Base-by-base conservation (phyloP, 2,888 invertebrate species). In the Drosophila anceps region DNA sequence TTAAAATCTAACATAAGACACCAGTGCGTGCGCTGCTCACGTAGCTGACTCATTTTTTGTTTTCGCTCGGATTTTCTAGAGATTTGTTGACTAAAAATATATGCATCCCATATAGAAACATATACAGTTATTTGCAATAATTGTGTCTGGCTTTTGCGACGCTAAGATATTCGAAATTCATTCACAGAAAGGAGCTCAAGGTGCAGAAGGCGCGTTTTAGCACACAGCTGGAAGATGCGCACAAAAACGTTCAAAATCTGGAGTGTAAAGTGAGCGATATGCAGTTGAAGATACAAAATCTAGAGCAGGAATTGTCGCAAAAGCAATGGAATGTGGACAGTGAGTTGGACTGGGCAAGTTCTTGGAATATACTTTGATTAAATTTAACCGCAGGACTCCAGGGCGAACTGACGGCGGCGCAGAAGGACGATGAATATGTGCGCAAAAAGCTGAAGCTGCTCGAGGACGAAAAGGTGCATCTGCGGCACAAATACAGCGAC, bases 301-400 rank as follows among this genome's bases (percentile, higher is more conserved):
- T 93, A 63, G 93, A 93, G 73, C 90, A 91, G 66, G 93, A 93
- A 63, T 67, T 93, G 48, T 91, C 92, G 3, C 69, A 85, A 4
- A 93, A 93, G 73, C 90, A 92, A 76, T 93, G 93, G 93, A 92
- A 93, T 78, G 92, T 93, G 58, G 93, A 93, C 68, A 92, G 93
- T 93, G 82, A 91, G 92, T 82, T n/a, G 9, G 10, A 15, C 0
- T 18, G 9, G 12, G 4, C 0, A 18, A 9, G 15, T 1, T 5
- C 12, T n/a, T 1, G 12, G 24, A 9, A 2, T 5, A 3, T 0
- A 20, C 10, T 18, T 12, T 20, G 6, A 18, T 3, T 9, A 13
- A 0, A 27, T 59, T 35, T n/a, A 15, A 5, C 33, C 29, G 0
- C 35, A 93, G 93, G 93, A 87, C 90, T 93, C 31, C 93, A 93